Percentiles rank a stretch among this genome's conserved stretches.
Evolutionary conservation across 2,113 vertebrate genomes (phyloP).

Genomic region (Entomyzon cyanotis): DNA sequence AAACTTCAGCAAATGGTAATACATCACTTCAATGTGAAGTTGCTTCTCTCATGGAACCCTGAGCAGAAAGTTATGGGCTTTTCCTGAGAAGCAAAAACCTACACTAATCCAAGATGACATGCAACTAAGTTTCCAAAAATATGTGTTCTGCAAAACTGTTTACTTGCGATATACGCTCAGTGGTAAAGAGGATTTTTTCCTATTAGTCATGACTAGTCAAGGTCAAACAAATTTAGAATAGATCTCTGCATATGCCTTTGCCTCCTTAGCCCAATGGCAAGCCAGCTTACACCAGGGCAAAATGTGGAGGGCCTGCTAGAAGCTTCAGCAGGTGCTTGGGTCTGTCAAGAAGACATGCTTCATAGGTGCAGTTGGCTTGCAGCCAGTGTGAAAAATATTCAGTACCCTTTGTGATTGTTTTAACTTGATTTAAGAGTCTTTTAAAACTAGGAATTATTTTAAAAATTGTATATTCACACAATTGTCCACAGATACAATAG

Average conservation of each 20-base stretch:
- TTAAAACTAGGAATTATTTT: not conserved
- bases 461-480: not conserved
- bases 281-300: not conserved
- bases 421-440: not conserved
- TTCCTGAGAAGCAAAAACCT: not conserved
- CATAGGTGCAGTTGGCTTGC: not conserved
- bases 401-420: not conserved
- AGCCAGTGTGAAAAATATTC: not conserved
- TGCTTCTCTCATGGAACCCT: not conserved
- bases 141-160: not conserved
- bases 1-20: not conserved
- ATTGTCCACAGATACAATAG: not conserved
- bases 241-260: not conserved
- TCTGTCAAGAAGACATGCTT: not conserved
- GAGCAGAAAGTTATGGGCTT: not conserved
- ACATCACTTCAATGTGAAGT: not conserved
- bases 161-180: rapidly evolving
- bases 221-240: not conserved
- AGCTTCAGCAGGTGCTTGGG: not conserved
- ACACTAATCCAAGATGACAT: not conserved
- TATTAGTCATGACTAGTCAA: not conserved
- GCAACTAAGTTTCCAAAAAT: not conserved
- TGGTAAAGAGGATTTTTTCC: not conserved
- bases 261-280: not conserved
- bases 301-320: not conserved